Conservation (phyloP, 2,888 invertebrate genomes). For the Cryptophagus acutangulus region DNA sequence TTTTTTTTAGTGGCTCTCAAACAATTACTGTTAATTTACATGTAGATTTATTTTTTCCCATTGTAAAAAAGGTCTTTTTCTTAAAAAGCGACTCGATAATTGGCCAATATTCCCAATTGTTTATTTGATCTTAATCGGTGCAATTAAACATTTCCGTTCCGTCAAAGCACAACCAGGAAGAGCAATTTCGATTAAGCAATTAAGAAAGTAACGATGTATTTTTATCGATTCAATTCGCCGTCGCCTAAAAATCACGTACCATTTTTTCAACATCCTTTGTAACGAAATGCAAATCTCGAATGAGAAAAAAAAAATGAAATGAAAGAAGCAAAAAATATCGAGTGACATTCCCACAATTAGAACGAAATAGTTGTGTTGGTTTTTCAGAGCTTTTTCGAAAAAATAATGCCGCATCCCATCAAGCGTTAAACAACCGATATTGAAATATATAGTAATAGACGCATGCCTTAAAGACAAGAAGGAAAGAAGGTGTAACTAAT, state of each 20-base stretch:
- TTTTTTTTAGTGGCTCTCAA: too few relatives aligned
- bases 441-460: conserved; percentile 12
- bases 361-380: conserved; percentile 23
- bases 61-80: too few relatives aligned
- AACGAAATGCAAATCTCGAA: conserved; percentile 26
- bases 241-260: conserved; percentile 22
- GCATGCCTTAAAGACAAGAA: conserved; percentile 12
- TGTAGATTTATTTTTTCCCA: too few relatives aligned
- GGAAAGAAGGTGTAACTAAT: conserved; percentile 22
- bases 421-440: conserved; percentile 23
- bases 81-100: too few relatives aligned
- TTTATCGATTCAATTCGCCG: conserved; percentile 17
- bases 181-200: conserved; percentile 28
- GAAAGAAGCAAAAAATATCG: too few relatives aligned
- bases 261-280: conserved; percentile 26
- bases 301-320: too few relatives aligned
- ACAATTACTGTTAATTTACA: too few relatives aligned
- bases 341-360: conserved; percentile 28
- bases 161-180: conserved; percentile 29
- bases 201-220: conserved; percentile 18
- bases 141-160: too few relatives aligned
- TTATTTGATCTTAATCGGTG: too few relatives aligned
- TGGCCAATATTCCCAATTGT: too few relatives aligned
- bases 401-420: conserved; percentile 16
- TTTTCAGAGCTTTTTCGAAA: conserved; percentile 22